Conservation (phyloP, 2,113 vertebrate species). For the Saccopteryx leptura region DNA sequence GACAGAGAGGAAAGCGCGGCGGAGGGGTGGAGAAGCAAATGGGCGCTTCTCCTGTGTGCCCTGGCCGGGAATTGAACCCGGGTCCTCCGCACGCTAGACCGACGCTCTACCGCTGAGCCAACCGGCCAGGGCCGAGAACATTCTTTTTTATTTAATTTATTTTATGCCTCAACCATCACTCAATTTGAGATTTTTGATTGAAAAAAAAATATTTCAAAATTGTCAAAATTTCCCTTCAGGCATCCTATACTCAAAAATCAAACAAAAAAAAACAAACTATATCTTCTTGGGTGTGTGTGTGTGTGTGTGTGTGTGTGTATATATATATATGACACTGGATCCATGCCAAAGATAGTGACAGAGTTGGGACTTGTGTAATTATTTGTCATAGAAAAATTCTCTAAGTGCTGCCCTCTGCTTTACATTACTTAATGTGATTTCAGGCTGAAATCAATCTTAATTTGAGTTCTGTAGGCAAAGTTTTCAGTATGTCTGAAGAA, state of each 20-base stretch:
- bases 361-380: not conserved
- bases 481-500: not conserved
- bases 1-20: no score
- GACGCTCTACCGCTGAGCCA: no score
- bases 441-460: not conserved
- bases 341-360: not conserved
- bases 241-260: not conserved
- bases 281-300: no score
- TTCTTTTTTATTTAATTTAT: not conserved
- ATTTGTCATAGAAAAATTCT: not conserved
- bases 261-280: no score
- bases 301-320: no score
- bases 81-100: no score
- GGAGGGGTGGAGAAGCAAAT: no score
- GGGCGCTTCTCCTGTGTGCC: no score
- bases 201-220: not conserved
- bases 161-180: not conserved
- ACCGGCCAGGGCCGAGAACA: no score
- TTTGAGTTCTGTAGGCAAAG: not conserved
- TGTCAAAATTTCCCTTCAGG: fast-evolving
- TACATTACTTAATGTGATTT: not conserved
- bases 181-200: not conserved
- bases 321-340: no score
- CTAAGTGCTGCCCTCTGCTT: not conserved
- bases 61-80: no score